Percentiles rank a stretch among this genome's conserved stretches.
Evolutionary conservation across 2,113 vertebrate genomes (phyloP).

Genomic region (Macquaria australasica): DNA sequence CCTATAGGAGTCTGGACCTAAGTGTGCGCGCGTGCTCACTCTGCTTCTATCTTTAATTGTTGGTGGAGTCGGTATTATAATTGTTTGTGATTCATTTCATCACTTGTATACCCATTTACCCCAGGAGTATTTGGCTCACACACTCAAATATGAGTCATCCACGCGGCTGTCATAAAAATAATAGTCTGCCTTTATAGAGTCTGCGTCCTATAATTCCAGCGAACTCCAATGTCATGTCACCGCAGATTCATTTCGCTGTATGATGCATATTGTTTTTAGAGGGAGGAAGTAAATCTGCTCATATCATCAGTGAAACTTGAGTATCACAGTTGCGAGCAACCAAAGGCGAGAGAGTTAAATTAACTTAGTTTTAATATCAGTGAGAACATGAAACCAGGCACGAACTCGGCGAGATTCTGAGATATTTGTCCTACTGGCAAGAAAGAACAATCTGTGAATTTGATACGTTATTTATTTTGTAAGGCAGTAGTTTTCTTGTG

Average conservation of each 20-base stretch:
- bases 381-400: neutral
- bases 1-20: neutral
- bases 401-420: neutral
- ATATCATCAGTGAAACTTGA: neutral
- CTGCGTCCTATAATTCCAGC: neutral
- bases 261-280: constrained; percentile 14
- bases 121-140: neutral
- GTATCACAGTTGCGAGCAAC: neutral
- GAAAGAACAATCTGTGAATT: neutral
- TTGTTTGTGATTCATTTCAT: neutral
- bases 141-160: constrained; percentile 23
- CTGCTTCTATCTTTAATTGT: neutral
- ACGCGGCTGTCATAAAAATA: constrained; percentile 9
- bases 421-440: neutral
- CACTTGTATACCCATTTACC: neutral
- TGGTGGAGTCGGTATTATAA: neutral
- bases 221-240: neutral
- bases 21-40: neutral
- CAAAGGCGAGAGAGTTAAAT: neutral
- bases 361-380: constrained; percentile 14
- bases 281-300: constrained; percentile 10
- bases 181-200: neutral
- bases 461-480: neutral
- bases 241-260: neutral
- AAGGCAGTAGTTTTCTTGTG: neutral